phyloP scores from a whole-genome alignment of 2,888 invertebrate genomes.

The Parapristionchus giblindavisi region DNA sequence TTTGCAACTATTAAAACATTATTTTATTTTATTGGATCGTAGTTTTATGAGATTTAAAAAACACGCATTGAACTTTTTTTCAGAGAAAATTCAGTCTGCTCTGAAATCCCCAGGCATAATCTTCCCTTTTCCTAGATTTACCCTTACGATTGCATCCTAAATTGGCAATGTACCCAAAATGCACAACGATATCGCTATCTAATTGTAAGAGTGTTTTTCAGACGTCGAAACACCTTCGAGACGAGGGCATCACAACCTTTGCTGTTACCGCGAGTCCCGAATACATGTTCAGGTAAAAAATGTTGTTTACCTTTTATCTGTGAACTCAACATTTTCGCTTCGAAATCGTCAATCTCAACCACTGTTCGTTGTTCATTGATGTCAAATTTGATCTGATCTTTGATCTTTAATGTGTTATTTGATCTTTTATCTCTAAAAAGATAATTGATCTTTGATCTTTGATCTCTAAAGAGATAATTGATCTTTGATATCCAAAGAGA shows the following conservation, averaged over 20 bases:
- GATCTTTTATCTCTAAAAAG: not conserved
- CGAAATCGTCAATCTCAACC: not conserved
- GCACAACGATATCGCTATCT: too few species aligned
- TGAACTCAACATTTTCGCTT: not conserved
- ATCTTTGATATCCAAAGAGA: not conserved
- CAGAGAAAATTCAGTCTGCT: too few species aligned
- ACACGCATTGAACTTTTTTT: too few species aligned
- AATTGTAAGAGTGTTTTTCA: too few species aligned
- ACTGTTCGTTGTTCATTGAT: not conserved
- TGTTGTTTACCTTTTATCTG: not conserved
- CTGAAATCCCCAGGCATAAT: too few species aligned
- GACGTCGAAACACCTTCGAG: constrained; percentile 17
- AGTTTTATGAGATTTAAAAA: too few species aligned
- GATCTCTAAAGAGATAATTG: not conserved
- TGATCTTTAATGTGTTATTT: not conserved
- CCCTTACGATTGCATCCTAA: too few species aligned
- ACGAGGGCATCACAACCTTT: constrained; percentile 4
- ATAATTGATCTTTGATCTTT: not conserved
- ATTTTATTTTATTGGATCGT: too few species aligned
- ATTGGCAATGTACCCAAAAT: too few species aligned
- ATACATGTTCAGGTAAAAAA: constrained; percentile 24
- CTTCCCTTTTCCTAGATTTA: too few species aligned
- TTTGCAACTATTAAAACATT: too few species aligned
- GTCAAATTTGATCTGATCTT: not conserved
- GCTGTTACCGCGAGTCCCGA: constrained; percentile 36